A percentile compares a stretch with the other conserved stretches of the same genome.
These are phyloP conservation scores for Xanthostigma xanthostigma DNA, from an alignment of 2,888 invertebrate genomes.

Conservation along the genomic window DNA sequence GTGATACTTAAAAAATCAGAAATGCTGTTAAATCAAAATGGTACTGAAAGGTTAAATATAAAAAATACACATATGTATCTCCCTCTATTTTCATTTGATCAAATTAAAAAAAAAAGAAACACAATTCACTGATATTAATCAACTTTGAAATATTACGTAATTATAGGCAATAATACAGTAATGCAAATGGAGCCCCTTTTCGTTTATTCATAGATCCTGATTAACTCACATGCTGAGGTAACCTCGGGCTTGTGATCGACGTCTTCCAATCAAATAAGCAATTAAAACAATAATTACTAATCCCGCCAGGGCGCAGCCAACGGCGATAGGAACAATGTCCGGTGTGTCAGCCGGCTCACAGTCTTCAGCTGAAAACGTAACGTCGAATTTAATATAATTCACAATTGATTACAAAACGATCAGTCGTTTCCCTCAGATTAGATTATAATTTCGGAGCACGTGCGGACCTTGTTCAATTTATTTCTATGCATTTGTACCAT, in stretches of 20 bases:
- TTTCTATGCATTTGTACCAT: too few species aligned
- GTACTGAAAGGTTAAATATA: too few species aligned
- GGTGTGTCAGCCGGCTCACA: slow-evolving; percentile 59
- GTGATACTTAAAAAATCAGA: too few species aligned
- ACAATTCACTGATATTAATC: too few species aligned
- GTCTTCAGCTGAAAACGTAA: slow-evolving; percentile 44
- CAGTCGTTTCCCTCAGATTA: background rate
- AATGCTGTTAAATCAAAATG: too few species aligned
- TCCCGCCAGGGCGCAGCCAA: slow-evolving; percentile 83
- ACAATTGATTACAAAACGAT: background rate
- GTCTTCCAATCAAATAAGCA: slow-evolving; percentile 85
- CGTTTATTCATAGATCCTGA: slow-evolving; percentile 5
- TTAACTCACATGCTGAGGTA: slow-evolving; percentile 71
- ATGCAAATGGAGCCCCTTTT: too few species aligned
- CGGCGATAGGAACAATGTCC: slow-evolving; percentile 92
- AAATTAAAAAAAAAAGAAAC: too few species aligned
- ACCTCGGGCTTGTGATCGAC: slow-evolving; percentile 66
- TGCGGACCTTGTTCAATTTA: too few species aligned
- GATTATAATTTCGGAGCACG: background rate
- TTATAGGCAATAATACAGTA: too few species aligned
- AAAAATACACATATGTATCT: too few species aligned
- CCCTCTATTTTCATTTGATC: too few species aligned
- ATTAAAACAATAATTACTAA: slow-evolving; percentile 82
- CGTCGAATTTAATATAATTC: slow-evolving; percentile 30
- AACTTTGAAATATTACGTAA: too few species aligned